Base-by-base conservation (phyloP, 2,888 invertebrate genomes). In the Sarcophaga subvicina region DNA sequence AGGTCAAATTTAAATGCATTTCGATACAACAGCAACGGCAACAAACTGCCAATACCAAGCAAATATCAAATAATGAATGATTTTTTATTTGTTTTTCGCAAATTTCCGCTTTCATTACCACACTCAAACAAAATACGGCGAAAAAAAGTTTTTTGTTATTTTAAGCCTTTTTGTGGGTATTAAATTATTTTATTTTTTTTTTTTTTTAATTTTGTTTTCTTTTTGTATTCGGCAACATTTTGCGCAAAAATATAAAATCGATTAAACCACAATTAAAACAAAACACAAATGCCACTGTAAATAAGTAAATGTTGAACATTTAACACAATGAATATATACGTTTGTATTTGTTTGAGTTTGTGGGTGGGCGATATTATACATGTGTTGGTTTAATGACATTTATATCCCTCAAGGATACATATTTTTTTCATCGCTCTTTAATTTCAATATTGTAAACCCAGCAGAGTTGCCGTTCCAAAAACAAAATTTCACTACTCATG, bases 191-290 rank as follows among this genome's bases (percentile, higher is more conserved):
- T 49, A 4, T 6, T 11, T 49, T 49, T 14, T 6, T 11, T 49
- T 49, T 14, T 49, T 49, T 14, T 49, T 3, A 12, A 49, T 49
- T 49, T 49, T 49, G 0, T 8, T 14, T 49, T 49, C 10, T 49
- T 49, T 49, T 49, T 1, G 49, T 14, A 14, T 12, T 69, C 54
- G 54, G 45, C 25, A 69, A 69, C 60, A 80, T 80, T 80, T 72
- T 59, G 64, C 27, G 62, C 37, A 63, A 69, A 66, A 27, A 49
- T 45, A 70, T 45, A 63, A 81, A 81, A 81, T 81, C 75, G 81
- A 81, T 76, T 76, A 70, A 81, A 76, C 69, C 81, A 70, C 75
- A 81, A 76, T 75, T 73, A 80, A 80, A 75, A 75, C 62, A 75
- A 49, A 73, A 47, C 25, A 60, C 27, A 10, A 27, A 45, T 78